Conservation (phyloP, 2,113 vertebrate genomes). For the Numida meleagris region DNA sequence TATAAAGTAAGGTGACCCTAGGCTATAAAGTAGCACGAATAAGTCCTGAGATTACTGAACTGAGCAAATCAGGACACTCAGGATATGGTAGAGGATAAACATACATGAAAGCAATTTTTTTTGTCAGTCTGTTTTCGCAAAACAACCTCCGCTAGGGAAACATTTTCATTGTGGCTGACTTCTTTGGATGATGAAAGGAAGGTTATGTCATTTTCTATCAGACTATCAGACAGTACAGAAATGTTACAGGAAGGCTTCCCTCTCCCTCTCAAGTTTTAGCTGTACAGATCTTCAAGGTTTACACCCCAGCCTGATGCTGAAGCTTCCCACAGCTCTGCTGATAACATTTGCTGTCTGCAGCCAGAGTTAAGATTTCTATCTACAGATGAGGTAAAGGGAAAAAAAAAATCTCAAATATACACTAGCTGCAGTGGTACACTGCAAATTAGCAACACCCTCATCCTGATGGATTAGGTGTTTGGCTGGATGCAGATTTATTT, state of each 20-base stretch:
- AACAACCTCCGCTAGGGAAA: conserved; percentile 3
- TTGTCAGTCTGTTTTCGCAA: conserved; percentile 1
- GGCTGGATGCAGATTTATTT: not conserved
- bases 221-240: not conserved
- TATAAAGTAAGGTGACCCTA: not conserved
- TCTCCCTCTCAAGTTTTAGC: not conserved
- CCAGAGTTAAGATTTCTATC: not conserved
- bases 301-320: not conserved
- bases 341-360: not conserved
- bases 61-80: not conserved
- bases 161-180: conserved; percentile 1
- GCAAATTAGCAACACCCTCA: not conserved
- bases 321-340: not conserved
- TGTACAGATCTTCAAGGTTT: not conserved
- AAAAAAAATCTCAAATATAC: not conserved
- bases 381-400: not conserved
- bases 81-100: not conserved
- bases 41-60: not conserved
- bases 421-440: not conserved
- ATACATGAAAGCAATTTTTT: not conserved
- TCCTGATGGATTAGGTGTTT: not conserved
- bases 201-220: conserved; percentile 32
- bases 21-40: not conserved
- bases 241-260: not conserved
- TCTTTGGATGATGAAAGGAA: conserved; percentile 23